Base-by-base conservation (phyloP, 2,797 vertebrate species). In the Trichosurus vulpecula region DNA sequence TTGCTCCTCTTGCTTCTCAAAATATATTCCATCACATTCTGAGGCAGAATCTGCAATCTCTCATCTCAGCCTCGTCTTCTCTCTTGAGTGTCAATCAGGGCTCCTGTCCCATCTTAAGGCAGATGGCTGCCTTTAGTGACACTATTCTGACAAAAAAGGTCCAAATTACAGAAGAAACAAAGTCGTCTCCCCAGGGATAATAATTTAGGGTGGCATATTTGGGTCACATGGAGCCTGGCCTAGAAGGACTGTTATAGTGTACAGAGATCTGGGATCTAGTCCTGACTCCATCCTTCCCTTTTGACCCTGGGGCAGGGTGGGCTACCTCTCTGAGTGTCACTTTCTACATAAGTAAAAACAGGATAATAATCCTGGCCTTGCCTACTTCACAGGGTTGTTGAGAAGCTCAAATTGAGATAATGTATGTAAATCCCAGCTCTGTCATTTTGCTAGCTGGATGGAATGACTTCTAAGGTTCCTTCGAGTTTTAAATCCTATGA, bases 341-440 rank as follows among this genome's bases (percentile, higher is more conserved):
- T 94, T 95, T 93, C 95, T 92, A 53, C 89, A 3, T 51, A 87
- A 87, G 25, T 27, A 87, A 87, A 87, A 94, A 96, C 94, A 95
- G 90, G 87, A 94, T 91, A 11, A 51, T 87, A 27, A 87, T 87
- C 31, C 41, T 87, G 22, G 41, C 41, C 41, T 41, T 95, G 94
- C 55, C 92, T 90, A 92, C 94, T 95, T 97, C 92, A 95, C 95
- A 95, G 89, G 92, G 61, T 56, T 93, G 81, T 55, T 89, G 94
- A 96, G 74, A 94, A 95, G 92, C 74, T 87, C 97, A 96, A 96
- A 96, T 57, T 92, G 95, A 95, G 94, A 91, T 90, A 93, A 97
- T 52, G 56, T 81, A 95, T 92, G 74, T 87, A 87, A 87, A 87
- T 87, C 74, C 25, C 22, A 87, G 41, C 41, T 47, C 22, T 27